Evolutionary conservation across 1,140 invertebrate genomes (phyloP), one percentile per base, ranked within the genome.

Genomic region (Batillaria attramentaria): DNA sequence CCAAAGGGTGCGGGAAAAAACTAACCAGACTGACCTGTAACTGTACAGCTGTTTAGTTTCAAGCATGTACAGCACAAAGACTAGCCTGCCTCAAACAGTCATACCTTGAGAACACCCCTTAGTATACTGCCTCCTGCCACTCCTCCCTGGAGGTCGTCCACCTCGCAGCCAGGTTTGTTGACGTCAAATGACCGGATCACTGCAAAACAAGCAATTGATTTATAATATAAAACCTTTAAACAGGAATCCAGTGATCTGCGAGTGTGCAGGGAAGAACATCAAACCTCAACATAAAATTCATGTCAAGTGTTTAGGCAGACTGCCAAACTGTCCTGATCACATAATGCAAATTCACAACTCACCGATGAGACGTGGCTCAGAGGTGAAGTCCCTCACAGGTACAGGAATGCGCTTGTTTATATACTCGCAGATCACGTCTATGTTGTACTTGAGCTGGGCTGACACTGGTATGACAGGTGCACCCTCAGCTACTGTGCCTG

Each of bases 101-200:
- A 92, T 85, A 97, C 96, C 91, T 96, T 97, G 5, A 99, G 92
- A 6, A 99, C 97, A 80, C 98, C 98, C 90, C 96, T 95, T 1
- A 99, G 92, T 85, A 99, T 98, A 90, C 97, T 99, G 37, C 99
- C 99, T 82, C 99, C 99, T 81, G 98, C 98, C 13, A 99, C 99
- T 42, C 99, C 99, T 43, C 99, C 99, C 90, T 98, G 98, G 13
- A 99, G 92, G 90, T 99, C 98, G 83, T 98, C 97, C 0, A 99
- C 98, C 92, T 99, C 98, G 91, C 97, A 99, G 41, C 98, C 98
- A 31, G 99, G 99, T 92, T 99, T 99, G 92, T 99, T 99, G 0
- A 99, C 98, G 92, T 99, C 99, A 92, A 99, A 99, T 16, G 98
- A 99, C 82, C 99, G 93, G 88, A 99, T 99, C 43, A 99, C 98